Evolutionary conservation across 1,140 invertebrate species (phyloP).

Genomic region (Melanaphis sacchari): DNA sequence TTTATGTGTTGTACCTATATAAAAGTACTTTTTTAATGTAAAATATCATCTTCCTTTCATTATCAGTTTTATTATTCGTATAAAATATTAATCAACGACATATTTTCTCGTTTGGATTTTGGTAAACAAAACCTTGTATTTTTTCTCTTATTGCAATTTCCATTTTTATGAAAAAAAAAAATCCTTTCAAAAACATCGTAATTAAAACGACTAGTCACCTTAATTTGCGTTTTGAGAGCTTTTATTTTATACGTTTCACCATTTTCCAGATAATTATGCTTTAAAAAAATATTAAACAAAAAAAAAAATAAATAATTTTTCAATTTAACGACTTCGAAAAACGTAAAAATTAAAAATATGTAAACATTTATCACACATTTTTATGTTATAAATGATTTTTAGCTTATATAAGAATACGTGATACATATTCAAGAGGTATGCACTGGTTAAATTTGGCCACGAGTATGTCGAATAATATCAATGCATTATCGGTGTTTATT

Average conservation of each 20-base stretch:
- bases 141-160: background rate
- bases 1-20: background rate
- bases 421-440: background rate
- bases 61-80: background rate
- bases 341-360: background rate
- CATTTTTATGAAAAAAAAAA: background rate
- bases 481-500: background rate
- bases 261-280: background rate
- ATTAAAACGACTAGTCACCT: background rate
- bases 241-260: background rate
- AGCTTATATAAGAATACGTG: background rate
- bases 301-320: background rate
- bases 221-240: background rate
- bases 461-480: background rate
- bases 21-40: background rate
- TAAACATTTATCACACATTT: background rate
- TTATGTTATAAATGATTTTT: background rate
- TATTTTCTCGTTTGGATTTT: background rate
- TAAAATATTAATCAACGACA: conserved; percentile 14
- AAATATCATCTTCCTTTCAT: background rate
- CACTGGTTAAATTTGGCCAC: background rate
- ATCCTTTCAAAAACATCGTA: background rate
- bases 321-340: background rate
- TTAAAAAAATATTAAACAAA: background rate
- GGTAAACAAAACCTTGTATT: background rate